Evolutionary conservation across 2,797 vertebrate species (phyloP), one percentile per base, ranked within the genome.

Genomic region (Tadarida brasiliensis): DNA sequence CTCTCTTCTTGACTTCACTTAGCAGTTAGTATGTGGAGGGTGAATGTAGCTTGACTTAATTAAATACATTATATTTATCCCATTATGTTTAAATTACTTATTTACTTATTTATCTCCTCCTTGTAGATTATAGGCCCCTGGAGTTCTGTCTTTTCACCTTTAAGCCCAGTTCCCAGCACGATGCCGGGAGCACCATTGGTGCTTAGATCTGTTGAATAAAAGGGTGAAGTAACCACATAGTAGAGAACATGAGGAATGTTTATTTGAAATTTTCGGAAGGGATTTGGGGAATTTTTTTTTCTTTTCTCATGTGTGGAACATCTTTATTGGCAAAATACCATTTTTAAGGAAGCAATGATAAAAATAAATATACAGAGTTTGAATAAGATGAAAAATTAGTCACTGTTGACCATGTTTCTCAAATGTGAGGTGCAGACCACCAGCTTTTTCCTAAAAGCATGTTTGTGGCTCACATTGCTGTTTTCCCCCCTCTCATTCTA

Each of bases 291-390:
- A 74, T 44, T 30, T n/a, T 74, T 49, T 87, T 86, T 90, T 80
- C 81, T 97, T 97, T 96, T 96, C 49, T 95, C 92, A 90, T 95
- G 94, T 95, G 65, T 88, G 57, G 96, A 97, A 96, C 57, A 44
- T 91, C 84, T 94, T 95, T 77, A 89, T 92, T 85, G 97, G 95
- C 90, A 96, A 97, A 96, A 86, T 15, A 95, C 96, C 93, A 15
- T 10, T 1, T 95, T 98, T 33, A 84, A 90, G 51, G 57, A 97
- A 89, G 39, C 5, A 44, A 51, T 96, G 93, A 96, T 94, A 81
- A 95, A 94, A 91, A 83, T 95, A 87, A 92, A 80, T 95, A 96
- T 80, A 44, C 88, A 95, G 84, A 92, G 68, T 65, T 94, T 97
- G 95, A 77, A 98, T 91, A 92, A 87, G 22, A 57, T 96, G 96